A percentile compares a stretch with the other conserved stretches of the same genome.
Evolutionary conservation across 2,888 invertebrate species (phyloP).

Genomic region (Drosophila robusta): DNA sequence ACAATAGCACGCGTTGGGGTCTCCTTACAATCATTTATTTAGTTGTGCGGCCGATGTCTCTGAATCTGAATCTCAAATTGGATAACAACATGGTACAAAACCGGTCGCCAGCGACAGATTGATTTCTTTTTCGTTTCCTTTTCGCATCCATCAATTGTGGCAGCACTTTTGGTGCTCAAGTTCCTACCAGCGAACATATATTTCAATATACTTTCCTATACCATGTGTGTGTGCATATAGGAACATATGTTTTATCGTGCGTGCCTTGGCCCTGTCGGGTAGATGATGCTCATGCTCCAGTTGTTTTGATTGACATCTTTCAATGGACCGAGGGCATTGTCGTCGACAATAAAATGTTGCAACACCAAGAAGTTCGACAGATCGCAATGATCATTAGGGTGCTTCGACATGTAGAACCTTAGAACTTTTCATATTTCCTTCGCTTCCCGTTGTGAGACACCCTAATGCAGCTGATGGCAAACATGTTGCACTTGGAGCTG

Average conservation of each 20-base stretch:
- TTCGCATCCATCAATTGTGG: conserved; percentile 58
- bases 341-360: conserved; percentile 47
- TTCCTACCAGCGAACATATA: neutral
- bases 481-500: conserved; percentile 26
- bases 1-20: conserved; percentile 74
- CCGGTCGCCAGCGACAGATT: conserved; percentile 47
- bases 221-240: conserved; percentile 4
- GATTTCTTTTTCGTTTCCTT: conserved; percentile 61
- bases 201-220: conserved; percentile 5
- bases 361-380: conserved; percentile 32
- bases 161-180: conserved; percentile 34
- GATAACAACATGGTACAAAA: conserved; percentile 21
- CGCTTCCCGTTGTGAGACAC: conserved; percentile 11
- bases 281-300: conserved; percentile 40
- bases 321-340: conserved; percentile 36
- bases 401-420: neutral
- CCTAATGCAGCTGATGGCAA: conserved; percentile 12
- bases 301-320: conserved; percentile 58
- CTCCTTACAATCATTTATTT: conserved; percentile 39
- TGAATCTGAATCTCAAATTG: conserved; percentile 18
- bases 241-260: conserved; percentile 45
- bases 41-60: conserved; percentile 5
- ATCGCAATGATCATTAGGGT: conserved; percentile 4
- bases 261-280: conserved; percentile 27
- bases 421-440: no score